phyloP scores from a whole-genome alignment of 2,797 vertebrate genomes.

The Lateolabrax maculatus region DNA sequence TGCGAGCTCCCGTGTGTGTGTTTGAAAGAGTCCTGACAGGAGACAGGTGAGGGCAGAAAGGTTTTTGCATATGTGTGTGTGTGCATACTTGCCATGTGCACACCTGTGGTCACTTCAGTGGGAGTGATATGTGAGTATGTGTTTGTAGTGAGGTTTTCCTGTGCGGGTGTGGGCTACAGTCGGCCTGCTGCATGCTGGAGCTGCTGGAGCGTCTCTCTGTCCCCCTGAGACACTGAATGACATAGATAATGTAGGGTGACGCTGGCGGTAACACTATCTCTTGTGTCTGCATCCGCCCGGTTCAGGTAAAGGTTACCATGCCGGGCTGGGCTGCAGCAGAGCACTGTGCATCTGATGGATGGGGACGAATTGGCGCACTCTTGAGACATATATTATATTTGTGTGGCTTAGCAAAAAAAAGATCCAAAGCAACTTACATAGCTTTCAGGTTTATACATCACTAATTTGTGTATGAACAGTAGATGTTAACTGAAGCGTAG shows the following conservation, averaged over 20 bases:
- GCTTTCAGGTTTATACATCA: slow-evolving; percentile 84
- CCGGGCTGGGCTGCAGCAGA: slow-evolving; percentile 14
- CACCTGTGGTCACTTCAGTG: slow-evolving; percentile 81
- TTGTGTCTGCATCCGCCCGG: slow-evolving; percentile 62
- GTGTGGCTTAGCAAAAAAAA: slow-evolving; percentile 70
- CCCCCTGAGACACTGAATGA: slow-evolving; percentile 62
- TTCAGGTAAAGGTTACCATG: slow-evolving; percentile 77
- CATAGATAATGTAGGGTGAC: slow-evolving; percentile 65
- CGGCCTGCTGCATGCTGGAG: slow-evolving; percentile 35
- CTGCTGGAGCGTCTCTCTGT: slow-evolving; percentile 43
- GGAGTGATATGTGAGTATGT: slow-evolving; percentile 61
- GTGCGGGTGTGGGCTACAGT: slow-evolving; percentile 63
- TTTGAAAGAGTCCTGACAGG: slow-evolving; percentile 62
- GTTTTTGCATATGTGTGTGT: slow-evolving; percentile 74
- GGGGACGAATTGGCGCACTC: slow-evolving; percentile 67
- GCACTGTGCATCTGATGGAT: slow-evolving; percentile 52
- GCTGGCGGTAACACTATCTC: slow-evolving; percentile 72
- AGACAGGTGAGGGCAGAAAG: slow-evolving; percentile 73
- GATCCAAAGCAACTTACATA: slow-evolving; percentile 74
- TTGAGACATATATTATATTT: slow-evolving; percentile 57
- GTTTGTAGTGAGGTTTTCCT: slow-evolving; percentile 68
- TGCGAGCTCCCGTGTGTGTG: slow-evolving; percentile 56
- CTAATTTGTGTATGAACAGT: slow-evolving; percentile 78
- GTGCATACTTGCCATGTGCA: slow-evolving; percentile 67
- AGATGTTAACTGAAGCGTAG: slow-evolving; percentile 77